Percentiles rank a stretch among this genome's conserved stretches.
phyloP scores from a whole-genome alignment of 2,113 vertebrate species.

The Macheiramphus alcinus region DNA sequence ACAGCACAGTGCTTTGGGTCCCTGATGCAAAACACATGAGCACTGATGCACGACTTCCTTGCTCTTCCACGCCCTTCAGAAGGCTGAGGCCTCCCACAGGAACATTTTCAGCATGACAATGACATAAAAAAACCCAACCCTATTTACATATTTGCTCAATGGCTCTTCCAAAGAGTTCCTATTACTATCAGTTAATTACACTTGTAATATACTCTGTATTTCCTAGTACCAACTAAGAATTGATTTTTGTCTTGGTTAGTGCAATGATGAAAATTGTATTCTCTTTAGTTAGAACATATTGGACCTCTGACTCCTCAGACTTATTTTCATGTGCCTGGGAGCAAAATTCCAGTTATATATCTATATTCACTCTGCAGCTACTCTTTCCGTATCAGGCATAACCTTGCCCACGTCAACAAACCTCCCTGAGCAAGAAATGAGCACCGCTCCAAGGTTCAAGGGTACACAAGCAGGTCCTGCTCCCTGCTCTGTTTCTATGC shows the following conservation, averaged over 20 bases:
- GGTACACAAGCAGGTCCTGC: not conserved
- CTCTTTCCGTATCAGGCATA: not conserved
- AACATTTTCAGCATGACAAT: not conserved
- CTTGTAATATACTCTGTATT: not conserved
- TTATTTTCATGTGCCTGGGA: conserved; percentile 17
- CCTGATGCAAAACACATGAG: not conserved
- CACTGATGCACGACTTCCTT: not conserved
- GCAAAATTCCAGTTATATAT: not conserved
- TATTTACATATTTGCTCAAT: not conserved
- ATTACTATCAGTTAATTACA: not conserved
- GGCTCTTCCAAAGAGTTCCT: not conserved
- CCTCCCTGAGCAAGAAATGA: conserved; percentile 17
- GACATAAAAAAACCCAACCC: not conserved
- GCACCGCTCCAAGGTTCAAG: not conserved
- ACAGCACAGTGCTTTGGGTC: not conserved
- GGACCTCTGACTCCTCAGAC: conserved; percentile 3
- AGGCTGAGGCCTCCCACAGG: not conserved
- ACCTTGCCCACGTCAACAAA: not conserved
- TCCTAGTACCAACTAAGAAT: not conserved
- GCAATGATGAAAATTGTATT: not conserved
- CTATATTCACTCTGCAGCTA: not conserved
- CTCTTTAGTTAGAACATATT: not conserved
- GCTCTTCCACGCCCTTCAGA: not conserved
- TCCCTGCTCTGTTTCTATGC: not conserved
- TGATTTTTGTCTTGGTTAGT: not conserved